Conservation (phyloP, 2,113 vertebrate genomes). For the Cephalopterus ornatus region DNA sequence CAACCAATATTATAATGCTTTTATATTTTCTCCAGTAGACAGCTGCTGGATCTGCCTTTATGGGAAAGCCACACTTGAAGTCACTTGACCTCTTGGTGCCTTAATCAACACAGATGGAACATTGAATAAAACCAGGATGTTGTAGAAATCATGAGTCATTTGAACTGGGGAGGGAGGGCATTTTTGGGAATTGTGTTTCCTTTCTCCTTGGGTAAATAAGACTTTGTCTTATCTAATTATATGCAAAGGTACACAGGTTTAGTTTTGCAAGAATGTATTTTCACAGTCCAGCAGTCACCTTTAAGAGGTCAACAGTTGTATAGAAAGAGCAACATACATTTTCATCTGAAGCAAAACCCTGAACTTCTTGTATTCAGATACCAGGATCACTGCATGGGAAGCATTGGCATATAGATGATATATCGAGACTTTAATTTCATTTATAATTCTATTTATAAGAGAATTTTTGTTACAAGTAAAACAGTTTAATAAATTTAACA, state of each 20-base stretch:
- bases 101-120: slow-evolving; percentile 57
- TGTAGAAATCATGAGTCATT: slow-evolving; percentile 43
- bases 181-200: background rate
- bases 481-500: background rate
- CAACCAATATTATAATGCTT: slow-evolving; percentile 34
- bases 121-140: slow-evolving; percentile 46
- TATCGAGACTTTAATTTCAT: background rate
- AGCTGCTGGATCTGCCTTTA: slow-evolving; percentile 50
- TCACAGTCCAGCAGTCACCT: background rate
- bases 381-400: background rate
- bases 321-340: background rate
- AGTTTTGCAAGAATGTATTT: background rate
- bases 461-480: background rate
- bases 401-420: background rate
- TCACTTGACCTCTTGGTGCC: slow-evolving; percentile 58
- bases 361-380: background rate
- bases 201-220: background rate
- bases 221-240: background rate
- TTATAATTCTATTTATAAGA: background rate
- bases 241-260: background rate
- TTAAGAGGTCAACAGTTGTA: background rate
- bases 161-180: background rate
- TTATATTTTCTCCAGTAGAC: slow-evolving; percentile 25
- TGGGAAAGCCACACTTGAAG: slow-evolving; percentile 54
- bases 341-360: background rate